Evolutionary conservation across 2,113 vertebrate genomes (phyloP).

Genomic region (Laterallus jamaicensis): DNA sequence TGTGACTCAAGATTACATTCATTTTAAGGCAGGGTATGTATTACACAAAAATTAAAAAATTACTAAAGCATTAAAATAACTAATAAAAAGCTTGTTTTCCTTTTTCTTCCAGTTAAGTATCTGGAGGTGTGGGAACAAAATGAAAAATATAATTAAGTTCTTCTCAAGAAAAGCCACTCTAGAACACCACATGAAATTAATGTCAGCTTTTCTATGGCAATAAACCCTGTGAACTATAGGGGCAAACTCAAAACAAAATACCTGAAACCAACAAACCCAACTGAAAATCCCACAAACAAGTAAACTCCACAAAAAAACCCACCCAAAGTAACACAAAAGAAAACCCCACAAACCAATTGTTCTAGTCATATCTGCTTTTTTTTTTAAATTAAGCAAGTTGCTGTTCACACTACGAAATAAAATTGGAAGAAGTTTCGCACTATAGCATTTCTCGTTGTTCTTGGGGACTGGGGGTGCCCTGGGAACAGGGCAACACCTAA

Average conservation of each 20-base stretch:
- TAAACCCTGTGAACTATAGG: accelerated
- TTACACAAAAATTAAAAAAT: background rate
- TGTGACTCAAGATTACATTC: background rate
- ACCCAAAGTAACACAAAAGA: background rate
- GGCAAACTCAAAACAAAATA: background rate
- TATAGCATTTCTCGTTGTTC: background rate
- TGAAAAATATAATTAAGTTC: conserved; percentile 3
- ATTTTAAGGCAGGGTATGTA: background rate
- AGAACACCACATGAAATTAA: background rate
- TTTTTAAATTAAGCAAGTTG: background rate
- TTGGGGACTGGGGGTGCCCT: background rate
- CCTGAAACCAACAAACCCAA: background rate
- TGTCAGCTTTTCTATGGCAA: background rate
- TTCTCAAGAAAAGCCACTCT: background rate
- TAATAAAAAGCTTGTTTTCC: background rate
- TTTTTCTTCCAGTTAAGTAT: background rate
- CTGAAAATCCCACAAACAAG: background rate
- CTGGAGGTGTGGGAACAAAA: conserved; percentile 27
- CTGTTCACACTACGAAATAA: background rate
- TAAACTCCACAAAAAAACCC: background rate
- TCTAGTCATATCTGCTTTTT: background rate
- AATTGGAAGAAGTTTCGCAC: background rate
- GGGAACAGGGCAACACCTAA: background rate
- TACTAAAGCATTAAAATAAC: background rate
- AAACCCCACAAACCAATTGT: background rate